Evolutionary conservation across 2,797 vertebrate genomes (phyloP), one percentile per base, ranked within the genome.

Genomic region (Tiaroga cobitis): DNA sequence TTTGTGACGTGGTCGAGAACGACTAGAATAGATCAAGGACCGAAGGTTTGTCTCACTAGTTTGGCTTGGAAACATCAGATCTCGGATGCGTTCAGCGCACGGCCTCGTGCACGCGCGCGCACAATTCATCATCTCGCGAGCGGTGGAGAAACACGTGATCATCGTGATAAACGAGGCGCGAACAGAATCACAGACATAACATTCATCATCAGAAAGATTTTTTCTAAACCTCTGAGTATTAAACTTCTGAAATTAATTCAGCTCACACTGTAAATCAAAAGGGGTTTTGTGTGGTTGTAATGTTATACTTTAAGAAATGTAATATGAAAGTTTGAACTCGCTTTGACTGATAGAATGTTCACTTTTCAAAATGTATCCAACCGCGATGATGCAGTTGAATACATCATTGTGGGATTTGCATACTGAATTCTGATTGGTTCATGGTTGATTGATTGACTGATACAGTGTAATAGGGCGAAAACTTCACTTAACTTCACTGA

Each of bases 131-230:
- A 34, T 32, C 37, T 37, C 37, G 37, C 32, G 65, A 49, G 15
- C 65, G 19, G 80, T 0, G 95, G 96, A 96, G 93, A 79, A 89
- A 92, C 90, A 91, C 90, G 96, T 98, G 98, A 98, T 97, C 96
- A 96, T 95, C 93, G 94, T 99, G 97, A 99, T 99, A 97, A 98
- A 99, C 98, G 97, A 97, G 96, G 96, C 96, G 92, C 94, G 96
- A 96, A 95, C 96, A 91, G 96, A 97, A 97, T 98, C 97, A 97
- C 95, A 95, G 95, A 95, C 95, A 96, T 95, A 95, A 96, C 97
- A 98, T 99, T 97, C 94, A 98, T 99, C 97, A 98, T 98, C 96
- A 56, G 49, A 34, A 3, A 65, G 26, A 63, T 63, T 29, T 5
- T 2, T 29, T 16, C 59, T 61, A 13, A 63, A 29, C 61, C 61